These are phyloP conservation scores for Corythornis vintsioides DNA, from an alignment of 2,113 vertebrate species.

Conservation along the genomic window DNA sequence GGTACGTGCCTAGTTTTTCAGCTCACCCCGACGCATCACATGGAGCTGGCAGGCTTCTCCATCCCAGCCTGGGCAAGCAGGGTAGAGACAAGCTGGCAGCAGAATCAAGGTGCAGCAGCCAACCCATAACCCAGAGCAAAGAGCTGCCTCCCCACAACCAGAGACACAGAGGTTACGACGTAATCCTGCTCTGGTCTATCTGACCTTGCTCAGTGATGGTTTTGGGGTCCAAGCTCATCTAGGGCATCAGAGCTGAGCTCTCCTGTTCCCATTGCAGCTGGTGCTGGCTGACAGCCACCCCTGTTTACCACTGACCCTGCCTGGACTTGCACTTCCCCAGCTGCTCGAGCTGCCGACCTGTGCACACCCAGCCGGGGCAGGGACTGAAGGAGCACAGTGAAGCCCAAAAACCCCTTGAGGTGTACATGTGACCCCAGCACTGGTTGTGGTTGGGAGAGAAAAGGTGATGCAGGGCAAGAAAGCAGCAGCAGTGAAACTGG, in stretches of 20 bases:
- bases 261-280: not conserved
- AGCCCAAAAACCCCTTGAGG: not conserved
- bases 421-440: not conserved
- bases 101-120: not conserved
- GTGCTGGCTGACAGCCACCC: not conserved
- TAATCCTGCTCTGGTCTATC: not conserved
- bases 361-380: not conserved
- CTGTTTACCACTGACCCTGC: rapidly evolving
- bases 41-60: not conserved
- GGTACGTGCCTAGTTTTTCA: not conserved
- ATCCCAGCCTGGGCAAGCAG: not conserved
- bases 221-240: not conserved
- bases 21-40: rapidly evolving
- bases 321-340: not conserved
- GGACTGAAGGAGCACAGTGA: not conserved
- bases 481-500: not conserved
- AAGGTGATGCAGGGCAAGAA: not conserved
- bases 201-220: not conserved
- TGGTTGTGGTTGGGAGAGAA: not conserved
- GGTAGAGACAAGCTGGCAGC: not conserved
- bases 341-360: not conserved
- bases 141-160: not conserved
- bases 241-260: not conserved
- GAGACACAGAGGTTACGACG: not conserved
- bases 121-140: not conserved